A percentile compares a stretch with the other conserved stretches of the same genome.
Conservation (phyloP, 2,888 invertebrate genomes). For the Strigamia crassipes region DNA sequence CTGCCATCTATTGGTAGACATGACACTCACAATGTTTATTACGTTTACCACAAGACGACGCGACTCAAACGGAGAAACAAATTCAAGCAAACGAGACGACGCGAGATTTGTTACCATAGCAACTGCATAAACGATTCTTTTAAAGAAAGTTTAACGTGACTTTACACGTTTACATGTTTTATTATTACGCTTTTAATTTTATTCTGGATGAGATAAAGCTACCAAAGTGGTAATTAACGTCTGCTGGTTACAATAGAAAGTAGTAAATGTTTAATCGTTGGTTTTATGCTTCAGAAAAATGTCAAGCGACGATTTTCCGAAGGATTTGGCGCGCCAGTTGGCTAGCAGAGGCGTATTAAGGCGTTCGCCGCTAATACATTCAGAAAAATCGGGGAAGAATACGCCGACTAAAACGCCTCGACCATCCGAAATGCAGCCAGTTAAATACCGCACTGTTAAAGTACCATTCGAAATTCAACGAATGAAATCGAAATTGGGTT, state of each 20-base stretch:
- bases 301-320: background rate
- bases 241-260: too few relatives aligned
- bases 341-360: background rate
- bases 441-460: background rate
- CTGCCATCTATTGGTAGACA: background rate
- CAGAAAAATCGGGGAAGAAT: background rate
- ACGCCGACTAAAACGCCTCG: background rate
- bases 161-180: background rate
- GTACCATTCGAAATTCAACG: constrained; percentile 4
- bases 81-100: background rate
- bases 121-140: background rate
- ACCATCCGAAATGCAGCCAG: background rate
- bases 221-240: too few relatives aligned
- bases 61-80: background rate
- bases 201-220: background rate
- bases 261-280: too few relatives aligned
- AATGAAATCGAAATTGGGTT: constrained; percentile 18
- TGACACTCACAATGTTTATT: background rate
- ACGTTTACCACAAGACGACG: background rate
- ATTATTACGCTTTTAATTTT: background rate
- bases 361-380: background rate
- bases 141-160: background rate
- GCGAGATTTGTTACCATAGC: background rate
- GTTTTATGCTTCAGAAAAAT: background rate
- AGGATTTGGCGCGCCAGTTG: background rate